phyloP scores from a whole-genome alignment of 2,113 vertebrate species.

The Myiozetetes cayanensis region DNA sequence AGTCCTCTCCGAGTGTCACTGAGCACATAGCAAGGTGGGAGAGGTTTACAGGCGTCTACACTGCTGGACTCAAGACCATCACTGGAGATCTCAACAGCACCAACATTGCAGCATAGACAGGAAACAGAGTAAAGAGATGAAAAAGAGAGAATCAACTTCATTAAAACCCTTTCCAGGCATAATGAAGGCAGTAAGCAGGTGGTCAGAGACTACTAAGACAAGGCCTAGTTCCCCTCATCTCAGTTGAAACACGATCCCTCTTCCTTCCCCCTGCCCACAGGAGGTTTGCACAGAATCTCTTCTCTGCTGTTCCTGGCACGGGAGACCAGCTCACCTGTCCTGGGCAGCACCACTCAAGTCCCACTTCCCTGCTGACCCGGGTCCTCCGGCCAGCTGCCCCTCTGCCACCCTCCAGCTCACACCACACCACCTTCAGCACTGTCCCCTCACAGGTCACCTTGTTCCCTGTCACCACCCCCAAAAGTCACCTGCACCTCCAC shows the following conservation, averaged over 20 bases:
- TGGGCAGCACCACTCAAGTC: background rate
- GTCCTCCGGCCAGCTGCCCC: background rate
- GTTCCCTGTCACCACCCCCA: background rate
- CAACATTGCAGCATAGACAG: background rate
- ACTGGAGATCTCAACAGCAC: background rate
- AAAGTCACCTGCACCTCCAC: background rate
- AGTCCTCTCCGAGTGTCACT: background rate
- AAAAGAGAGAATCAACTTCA: background rate
- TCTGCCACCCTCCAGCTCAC: background rate
- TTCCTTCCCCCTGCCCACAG: background rate
- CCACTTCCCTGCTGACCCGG: background rate
- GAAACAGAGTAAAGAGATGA: background rate
- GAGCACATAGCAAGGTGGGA: background rate
- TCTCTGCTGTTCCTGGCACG: background rate
- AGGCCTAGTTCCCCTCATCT: background rate
- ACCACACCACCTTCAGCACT: background rate
- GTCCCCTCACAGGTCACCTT: background rate
- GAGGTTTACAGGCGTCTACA: background rate
- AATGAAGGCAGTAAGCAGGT: background rate
- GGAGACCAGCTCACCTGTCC: background rate
- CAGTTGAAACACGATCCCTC: fast-evolving
- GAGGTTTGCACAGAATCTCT: background rate
- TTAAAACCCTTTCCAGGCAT: background rate
- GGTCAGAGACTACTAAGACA: background rate
- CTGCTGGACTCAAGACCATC: background rate